Evolutionary conservation across 1,140 invertebrate genomes (phyloP), one percentile per base, ranked within the genome.

Genomic region (Colletes latitarsis): DNA sequence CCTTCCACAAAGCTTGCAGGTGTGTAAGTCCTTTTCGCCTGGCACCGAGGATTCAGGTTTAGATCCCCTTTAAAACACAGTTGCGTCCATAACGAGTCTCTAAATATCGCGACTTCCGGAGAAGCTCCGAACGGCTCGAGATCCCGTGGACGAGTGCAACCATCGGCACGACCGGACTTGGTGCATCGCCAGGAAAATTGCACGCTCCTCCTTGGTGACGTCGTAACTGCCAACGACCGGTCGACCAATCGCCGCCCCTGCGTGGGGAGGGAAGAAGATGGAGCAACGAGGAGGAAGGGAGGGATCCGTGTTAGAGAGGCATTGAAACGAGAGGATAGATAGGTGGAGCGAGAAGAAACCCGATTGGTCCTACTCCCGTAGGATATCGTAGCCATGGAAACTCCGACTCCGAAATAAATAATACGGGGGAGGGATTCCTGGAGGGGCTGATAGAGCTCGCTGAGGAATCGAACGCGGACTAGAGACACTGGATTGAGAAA

Each of bases 301-400:
- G 73, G 30, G 30, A 30, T 30, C 30, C 30, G 67, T 69, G 49
- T 9, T 14, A 46, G 60, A 60, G 68, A 58, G 75, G 67, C 67
- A 78, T 76, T 67, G 74, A 69, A 73, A 79, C 17, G 77, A 86
- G 58, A 57, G 53, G 74, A 73, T 74, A 83, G 76, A 73, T 86
- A 86, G 84, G 90, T 83, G 90, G 90, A 90, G 88, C 89, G 66
- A 89, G 81, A 74, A 86, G 78, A n/a, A 83, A 85, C 80, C 82
- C 81, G 84, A 91, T 91, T 91, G 90, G 90, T 90, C 82, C 87
- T 87, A 78, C 81, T 85, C 83, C 62, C 77, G 62, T 82, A 82
- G 88, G 89, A 88, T 84, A 90, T 88, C 86, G 89, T 92, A 89
- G 86, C 89, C 89, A 91, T 92, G 90, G 90, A 83, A 87, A 90